These are phyloP conservation scores for Chelonia mydas DNA, from an alignment of 2,797 vertebrate species.

Conservation along the genomic window DNA sequence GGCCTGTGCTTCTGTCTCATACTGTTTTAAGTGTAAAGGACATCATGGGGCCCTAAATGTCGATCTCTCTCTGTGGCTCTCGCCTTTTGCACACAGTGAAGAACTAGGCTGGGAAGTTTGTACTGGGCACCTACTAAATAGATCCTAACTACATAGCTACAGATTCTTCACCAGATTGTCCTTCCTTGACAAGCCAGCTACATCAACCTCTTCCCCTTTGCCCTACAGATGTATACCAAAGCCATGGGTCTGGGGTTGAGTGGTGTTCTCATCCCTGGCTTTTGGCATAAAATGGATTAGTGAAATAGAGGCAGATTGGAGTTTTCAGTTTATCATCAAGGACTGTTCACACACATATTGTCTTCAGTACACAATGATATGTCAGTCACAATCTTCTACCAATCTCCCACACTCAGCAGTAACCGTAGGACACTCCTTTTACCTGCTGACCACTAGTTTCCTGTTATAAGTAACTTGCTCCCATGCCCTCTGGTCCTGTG, in stretches of 20 bases:
- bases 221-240: neutral
- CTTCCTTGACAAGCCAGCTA: neutral
- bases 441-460: neutral
- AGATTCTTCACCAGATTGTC: neutral
- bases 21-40: neutral
- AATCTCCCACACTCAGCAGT: too few species aligned
- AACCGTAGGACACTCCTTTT: neutral
- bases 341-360: neutral
- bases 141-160: neutral
- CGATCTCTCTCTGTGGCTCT: neutral
- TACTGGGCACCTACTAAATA: neutral
- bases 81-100: neutral
- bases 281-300: neutral
- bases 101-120: neutral
- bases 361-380: neutral
- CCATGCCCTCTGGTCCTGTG: neutral
- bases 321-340: neutral
- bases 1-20: neutral
- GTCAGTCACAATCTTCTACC: neutral
- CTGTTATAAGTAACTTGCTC: neutral
- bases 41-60: neutral
- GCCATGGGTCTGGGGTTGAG: neutral
- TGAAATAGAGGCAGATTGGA: neutral
- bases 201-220: neutral
- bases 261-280: neutral